Base-by-base conservation (phyloP, 2,888 invertebrate genomes). In the Hartigia nigra region DNA sequence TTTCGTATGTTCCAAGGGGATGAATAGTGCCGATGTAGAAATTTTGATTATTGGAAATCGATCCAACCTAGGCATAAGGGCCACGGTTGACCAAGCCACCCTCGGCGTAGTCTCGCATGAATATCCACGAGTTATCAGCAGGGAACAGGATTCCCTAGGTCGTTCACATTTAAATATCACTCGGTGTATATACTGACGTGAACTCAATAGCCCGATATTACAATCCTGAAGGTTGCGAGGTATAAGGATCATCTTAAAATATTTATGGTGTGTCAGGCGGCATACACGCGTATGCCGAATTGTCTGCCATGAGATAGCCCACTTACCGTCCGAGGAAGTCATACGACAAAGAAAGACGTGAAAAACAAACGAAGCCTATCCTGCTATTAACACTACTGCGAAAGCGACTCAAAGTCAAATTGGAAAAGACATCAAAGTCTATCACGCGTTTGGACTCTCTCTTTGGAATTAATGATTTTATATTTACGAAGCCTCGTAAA, bases 21-120 rank as follows among this genome's bases (percentile, higher is more conserved):
- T 55, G 55, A 55, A 55, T 23, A 23, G 23, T 23, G 23, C 55
- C 55, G 55, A 55, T 55, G 23, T 55, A 55, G 55, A 23, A 55
- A 55, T 87, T 87, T 85, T 84, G 87, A 87, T 88, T 88, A 88
- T 88, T 83, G 87, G 84, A 87, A 88, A 88, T 84, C 86, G 86
- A 88, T 87, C 84, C 23, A 14, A 32, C 31, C 72, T 23, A 31
- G 72, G 23, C 72, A 31, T 31, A 31, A 34, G 34, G 72, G 72
- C 72, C 3, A 72, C 34, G 34, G 34, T 72, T 34, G 31, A 31
- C 72, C 72, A 34, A 72, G 31, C 72, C 31, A 12, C 31, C 72
- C 72, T 72, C 72, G 72, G 34, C 34, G 72, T 34, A 72, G 72
- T 72, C 72, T 23, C 34, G 70, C 75, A 75, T 78, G 31, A 23